Conservation (phyloP, 2,113 vertebrate genomes). For the Mola mola region DNA sequence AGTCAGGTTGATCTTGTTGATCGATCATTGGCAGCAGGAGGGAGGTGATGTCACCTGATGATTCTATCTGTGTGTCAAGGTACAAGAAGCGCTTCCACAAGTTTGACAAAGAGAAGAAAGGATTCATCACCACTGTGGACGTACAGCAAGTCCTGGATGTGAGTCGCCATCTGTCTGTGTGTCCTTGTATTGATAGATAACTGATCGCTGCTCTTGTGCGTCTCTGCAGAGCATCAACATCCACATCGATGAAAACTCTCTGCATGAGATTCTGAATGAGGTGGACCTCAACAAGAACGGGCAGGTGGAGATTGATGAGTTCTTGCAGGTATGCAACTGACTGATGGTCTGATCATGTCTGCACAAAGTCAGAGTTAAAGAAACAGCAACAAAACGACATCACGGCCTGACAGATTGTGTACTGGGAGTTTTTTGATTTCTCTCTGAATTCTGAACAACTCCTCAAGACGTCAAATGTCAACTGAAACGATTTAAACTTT, state of each 20-base stretch:
- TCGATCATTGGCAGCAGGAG: too few relatives aligned
- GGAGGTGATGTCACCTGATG: not conserved
- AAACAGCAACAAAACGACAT: not conserved
- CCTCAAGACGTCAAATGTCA: too few relatives aligned
- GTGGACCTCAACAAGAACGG: conserved; percentile 98
- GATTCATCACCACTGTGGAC: conserved; percentile 95
- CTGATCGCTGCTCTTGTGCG: conserved; percentile 8
- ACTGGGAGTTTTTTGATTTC: too few relatives aligned
- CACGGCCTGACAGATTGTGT: not conserved
- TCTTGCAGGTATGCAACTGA: conserved; percentile 85
- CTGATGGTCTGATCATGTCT: not conserved
- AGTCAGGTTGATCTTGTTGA: conserved; percentile 89
- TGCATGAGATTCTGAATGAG: conserved; percentile 95
- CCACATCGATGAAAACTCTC: conserved; percentile 90
- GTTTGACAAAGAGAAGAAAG: conserved; percentile 95
- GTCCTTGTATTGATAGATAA: not conserved
- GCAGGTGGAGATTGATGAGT: conserved; percentile 95
- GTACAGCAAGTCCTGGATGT: conserved; percentile 93
- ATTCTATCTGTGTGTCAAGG: conserved; percentile 70
- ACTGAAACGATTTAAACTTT: too few relatives aligned
- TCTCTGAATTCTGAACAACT: too few relatives aligned
- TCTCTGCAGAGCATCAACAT: conserved; percentile 87
- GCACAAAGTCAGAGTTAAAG: too few relatives aligned
- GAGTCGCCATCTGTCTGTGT: conserved; percentile 29
- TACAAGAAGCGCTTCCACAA: conserved; percentile 96